Base-by-base conservation (phyloP, 2,888 invertebrate genomes). In the Meandrusa payeni region DNA sequence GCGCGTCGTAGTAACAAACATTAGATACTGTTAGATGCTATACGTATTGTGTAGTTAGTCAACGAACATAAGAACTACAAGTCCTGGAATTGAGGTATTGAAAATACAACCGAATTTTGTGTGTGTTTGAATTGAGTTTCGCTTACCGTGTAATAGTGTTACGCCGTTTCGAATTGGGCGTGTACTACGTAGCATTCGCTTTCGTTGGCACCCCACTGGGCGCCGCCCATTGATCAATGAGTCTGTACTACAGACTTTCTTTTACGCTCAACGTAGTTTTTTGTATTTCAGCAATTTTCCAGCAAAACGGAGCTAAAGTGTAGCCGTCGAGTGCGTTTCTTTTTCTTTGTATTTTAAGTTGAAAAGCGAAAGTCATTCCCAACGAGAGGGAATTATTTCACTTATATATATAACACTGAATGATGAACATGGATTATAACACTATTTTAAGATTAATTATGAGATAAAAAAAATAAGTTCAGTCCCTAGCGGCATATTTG, bases 171-270 rank as follows among this genome's bases (percentile, higher is more conserved):
- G 17, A 43, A 48, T 24, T 42, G 34, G 49, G 34, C 41, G 48
- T 42, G 47, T 54, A 47, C 54, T 51, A 56, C 62, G 68, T 61
- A 73, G 67, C 71, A 63, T 73, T 85, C 83, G 63, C 83, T 83
- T 83, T 83, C 85, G 78, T 76, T 81, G 72, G 77, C 71, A 61
- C 59, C 61, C 52, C 55, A 63, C 64, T 64, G 64, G 57, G 50
- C 54, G 57, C 54, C 64, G 60, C 64, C 59, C 55, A 45, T 54
- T 77, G 81, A 82, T 83, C 83, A 85, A 85, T 85, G 83, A 61
- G 76, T 74, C 78, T 77, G 62, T 70, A 72, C 67, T 66, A 67
- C 66, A 74, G 70, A 74, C 73, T 70, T 44, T 76, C 72, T 73
- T 76, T 77, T 72, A 76, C 78, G 69, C 60, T 61, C 57, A 67